Evolutionary conservation across 2,113 vertebrate species (phyloP).

Genomic region (Thinocorus orbignyianus): DNA sequence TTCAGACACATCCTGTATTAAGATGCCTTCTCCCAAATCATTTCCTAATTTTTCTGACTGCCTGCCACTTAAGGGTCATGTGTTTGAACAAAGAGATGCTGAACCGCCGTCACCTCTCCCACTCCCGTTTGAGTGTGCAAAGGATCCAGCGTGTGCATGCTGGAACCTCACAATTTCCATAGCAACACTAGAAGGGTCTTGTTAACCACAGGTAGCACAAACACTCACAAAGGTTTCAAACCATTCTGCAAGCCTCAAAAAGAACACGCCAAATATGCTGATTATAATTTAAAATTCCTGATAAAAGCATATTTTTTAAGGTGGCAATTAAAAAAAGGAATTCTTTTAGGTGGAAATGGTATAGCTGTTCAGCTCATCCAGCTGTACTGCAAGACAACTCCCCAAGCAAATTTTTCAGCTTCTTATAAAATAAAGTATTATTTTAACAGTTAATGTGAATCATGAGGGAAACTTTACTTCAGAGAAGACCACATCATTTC

Average conservation of each 20-base stretch:
- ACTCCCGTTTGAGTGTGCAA: background rate
- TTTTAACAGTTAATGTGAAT: slow-evolving; percentile 19
- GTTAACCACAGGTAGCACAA: slow-evolving; percentile 11
- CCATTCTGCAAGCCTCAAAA: background rate
- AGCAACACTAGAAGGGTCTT: slow-evolving; percentile 35
- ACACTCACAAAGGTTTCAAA: background rate
- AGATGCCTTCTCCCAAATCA: background rate
- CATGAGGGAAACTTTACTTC: background rate
- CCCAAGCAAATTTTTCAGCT: background rate
- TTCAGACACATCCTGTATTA: background rate
- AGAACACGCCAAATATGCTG: background rate
- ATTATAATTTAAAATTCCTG: background rate
- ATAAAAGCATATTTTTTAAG: background rate
- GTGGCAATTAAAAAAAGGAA: background rate
- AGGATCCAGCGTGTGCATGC: background rate
- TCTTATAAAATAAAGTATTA: background rate
- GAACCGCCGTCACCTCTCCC: background rate
- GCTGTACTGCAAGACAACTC: background rate
- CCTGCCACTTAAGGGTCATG: background rate
- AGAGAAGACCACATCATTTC: slow-evolving; percentile 22
- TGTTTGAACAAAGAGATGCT: background rate
- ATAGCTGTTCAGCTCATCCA: background rate
- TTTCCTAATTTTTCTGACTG: background rate
- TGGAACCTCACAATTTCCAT: slow-evolving; percentile 37
- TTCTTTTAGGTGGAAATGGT: background rate